Base-by-base conservation (phyloP, 2,797 vertebrate species). In the Peromyscus nudipes region DNA sequence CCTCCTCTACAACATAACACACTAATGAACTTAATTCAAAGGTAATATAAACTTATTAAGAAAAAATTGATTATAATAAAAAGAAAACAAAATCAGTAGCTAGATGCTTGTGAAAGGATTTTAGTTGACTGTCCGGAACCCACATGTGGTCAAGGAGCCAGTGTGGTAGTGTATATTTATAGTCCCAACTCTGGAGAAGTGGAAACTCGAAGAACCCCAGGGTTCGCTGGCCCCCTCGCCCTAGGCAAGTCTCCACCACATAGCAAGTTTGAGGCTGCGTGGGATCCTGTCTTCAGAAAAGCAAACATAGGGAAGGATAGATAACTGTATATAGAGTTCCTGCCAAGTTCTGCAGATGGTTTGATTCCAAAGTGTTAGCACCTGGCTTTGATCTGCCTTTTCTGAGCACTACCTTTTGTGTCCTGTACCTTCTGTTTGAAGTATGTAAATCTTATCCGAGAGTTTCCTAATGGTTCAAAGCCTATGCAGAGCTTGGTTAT, bases 1-100 rank as follows among this genome's bases (percentile, higher is more conserved):
- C 37, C 29, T 62, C 19, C 62, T 85, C 43, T 27, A 67, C 11
- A 49, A 11, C 40, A 34, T 67, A 67, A 46, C 29, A 49, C 1
- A 57, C 79, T 85, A 40, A 14, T 92, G 57, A 92, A 65, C 34
- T 75, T 89, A 85, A 34, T 82, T 49, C 62, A 86, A 76, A 91
- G 52, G 17, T 46, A 64, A 29, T 94, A 0, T 34, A 85, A 89
- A 46, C 81, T 91, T 29, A 89, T 64, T 55, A 21, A 21, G 67
- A 86, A 83, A 94, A 40, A 19, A 40, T 37, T 43, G 71, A 92
- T 13, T 77, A n/a, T 85, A 69, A 91, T 87, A 71, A 79, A 71
- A 83, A 49, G 57, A 62, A 25, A 6, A 49, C 65, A 96, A 73
- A 8, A 7, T 71, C 4, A 55, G 52, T n/a, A 60, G 65, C 29